These are phyloP conservation scores for Byasa hedistus DNA, from an alignment of 2,888 invertebrate species.

Conservation along the genomic window DNA sequence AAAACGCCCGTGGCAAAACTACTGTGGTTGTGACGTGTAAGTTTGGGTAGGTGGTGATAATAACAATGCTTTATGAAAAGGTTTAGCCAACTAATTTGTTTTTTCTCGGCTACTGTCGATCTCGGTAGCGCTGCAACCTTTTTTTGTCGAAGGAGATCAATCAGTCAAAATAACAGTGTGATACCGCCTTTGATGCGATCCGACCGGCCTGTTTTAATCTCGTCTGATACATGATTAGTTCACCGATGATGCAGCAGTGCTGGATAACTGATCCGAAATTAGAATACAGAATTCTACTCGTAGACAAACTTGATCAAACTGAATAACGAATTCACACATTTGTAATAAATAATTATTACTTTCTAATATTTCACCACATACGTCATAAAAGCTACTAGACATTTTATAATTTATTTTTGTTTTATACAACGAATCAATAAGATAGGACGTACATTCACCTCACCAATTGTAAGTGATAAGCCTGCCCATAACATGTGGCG, in stretches of 20 bases:
- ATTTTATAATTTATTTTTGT: too few relatives aligned
- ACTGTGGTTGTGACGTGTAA: constrained; percentile 51
- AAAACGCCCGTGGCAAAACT: constrained; percentile 47
- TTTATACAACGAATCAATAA: too few relatives aligned
- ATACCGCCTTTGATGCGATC: constrained; percentile 79
- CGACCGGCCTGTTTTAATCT: constrained; percentile 78
- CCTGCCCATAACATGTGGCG: too few relatives aligned
- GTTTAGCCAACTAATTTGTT: constrained; percentile 80
- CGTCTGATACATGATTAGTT: constrained; percentile 78
- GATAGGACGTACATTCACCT: too few relatives aligned
- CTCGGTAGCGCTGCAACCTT: constrained; percentile 77
- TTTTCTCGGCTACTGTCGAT: constrained; percentile 79
- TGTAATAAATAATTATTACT: not conserved
- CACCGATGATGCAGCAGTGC: constrained; percentile 76
- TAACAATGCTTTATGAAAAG: constrained; percentile 79
- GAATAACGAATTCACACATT: constrained; percentile 21
- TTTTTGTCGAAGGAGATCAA: constrained; percentile 76
- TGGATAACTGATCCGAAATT: constrained; percentile 72
- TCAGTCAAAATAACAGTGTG: constrained; percentile 81
- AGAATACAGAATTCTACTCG: constrained; percentile 57
- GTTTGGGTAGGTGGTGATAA: constrained; percentile 75
- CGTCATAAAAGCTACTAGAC: too few relatives aligned
- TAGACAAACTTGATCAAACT: constrained; percentile 51
- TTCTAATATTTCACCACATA: too few relatives aligned
- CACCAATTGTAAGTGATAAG: too few relatives aligned